phyloP scores from a whole-genome alignment of 2,797 vertebrate species.

The Spinus olivaceus region DNA sequence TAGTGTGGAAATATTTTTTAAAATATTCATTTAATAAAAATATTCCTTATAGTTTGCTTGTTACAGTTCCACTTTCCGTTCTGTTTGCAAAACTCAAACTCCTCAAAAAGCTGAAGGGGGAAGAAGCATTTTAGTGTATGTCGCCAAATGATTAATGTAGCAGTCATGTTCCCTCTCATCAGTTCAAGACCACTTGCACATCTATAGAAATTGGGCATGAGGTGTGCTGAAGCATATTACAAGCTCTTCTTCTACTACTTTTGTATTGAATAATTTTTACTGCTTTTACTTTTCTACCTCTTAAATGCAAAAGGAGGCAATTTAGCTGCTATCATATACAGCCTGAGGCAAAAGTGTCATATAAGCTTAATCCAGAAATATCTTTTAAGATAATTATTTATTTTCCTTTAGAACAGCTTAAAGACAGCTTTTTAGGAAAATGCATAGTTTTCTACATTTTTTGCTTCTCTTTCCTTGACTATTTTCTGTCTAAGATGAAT shows the following conservation, averaged over 20 bases:
- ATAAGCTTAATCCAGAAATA: slow-evolving; percentile 1
- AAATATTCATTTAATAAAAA: neutral
- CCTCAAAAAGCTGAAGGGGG: slow-evolving; percentile 7
- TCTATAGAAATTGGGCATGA: slow-evolving; percentile 8
- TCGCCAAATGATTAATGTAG: slow-evolving; percentile 56
- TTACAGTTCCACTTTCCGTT: neutral
- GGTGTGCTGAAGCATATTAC: slow-evolving; percentile 34
- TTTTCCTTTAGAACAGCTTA: neutral
- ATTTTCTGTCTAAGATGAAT: neutral
- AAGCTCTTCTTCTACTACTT: slow-evolving; percentile 21
- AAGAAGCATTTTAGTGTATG: slow-evolving; percentile 18
- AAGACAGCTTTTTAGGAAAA: neutral
- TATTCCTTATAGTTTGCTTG: neutral
- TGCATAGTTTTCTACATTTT: neutral
- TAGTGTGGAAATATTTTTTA: neutral
- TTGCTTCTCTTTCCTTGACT: neutral
- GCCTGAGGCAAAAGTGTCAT: slow-evolving; percentile 1
- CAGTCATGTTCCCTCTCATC: slow-evolving; percentile 52
- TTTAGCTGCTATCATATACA: slow-evolving; percentile 1
- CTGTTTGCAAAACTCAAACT: slow-evolving; percentile 12
- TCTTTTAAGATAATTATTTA: slow-evolving; percentile 23
- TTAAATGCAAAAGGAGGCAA: slow-evolving; percentile 42
- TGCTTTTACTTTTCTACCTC: slow-evolving; percentile 21
- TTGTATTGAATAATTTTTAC: neutral
- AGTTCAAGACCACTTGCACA: slow-evolving; percentile 48